These are phyloP conservation scores for Fragum fragum DNA, from an alignment of 2,888 invertebrate species.

Conservation along the genomic window DNA sequence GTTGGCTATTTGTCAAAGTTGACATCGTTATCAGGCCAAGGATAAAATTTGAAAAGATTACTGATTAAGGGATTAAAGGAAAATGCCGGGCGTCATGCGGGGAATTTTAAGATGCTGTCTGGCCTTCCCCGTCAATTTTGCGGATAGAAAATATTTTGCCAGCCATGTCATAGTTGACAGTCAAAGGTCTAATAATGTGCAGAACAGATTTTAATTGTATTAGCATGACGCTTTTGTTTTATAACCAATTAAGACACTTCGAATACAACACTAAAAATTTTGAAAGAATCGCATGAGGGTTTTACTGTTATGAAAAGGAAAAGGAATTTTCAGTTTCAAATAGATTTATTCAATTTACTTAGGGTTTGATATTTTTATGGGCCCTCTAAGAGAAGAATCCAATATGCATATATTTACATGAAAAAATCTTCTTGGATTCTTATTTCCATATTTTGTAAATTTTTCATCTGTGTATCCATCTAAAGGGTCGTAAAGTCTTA, in stretches of 20 bases:
- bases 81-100: constrained; percentile 18
- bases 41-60: constrained; percentile 36
- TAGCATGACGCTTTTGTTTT: too few species aligned
- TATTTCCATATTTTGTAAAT: not conserved
- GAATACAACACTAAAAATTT: too few species aligned
- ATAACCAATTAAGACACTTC: too few species aligned
- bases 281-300: too few species aligned
- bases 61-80: constrained; percentile 30
- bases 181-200: too few species aligned
- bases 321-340: too few species aligned
- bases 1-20: constrained; percentile 31
- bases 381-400: too few species aligned
- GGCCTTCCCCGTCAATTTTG: not conserved
- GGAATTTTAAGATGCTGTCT: constrained; percentile 13
- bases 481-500: not conserved
- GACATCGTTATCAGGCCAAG: constrained; percentile 25
- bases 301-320: too few species aligned
- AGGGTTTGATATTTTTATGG: too few species aligned
- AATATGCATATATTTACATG: constrained; percentile 1
- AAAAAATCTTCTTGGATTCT: not conserved
- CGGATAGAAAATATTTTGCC: not conserved
- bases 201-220: too few species aligned
- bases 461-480: not conserved
- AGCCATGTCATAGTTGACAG: not conserved
- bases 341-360: too few species aligned